phyloP scores from a whole-genome alignment of 2,888 invertebrate genomes.

The Nomada flava region DNA sequence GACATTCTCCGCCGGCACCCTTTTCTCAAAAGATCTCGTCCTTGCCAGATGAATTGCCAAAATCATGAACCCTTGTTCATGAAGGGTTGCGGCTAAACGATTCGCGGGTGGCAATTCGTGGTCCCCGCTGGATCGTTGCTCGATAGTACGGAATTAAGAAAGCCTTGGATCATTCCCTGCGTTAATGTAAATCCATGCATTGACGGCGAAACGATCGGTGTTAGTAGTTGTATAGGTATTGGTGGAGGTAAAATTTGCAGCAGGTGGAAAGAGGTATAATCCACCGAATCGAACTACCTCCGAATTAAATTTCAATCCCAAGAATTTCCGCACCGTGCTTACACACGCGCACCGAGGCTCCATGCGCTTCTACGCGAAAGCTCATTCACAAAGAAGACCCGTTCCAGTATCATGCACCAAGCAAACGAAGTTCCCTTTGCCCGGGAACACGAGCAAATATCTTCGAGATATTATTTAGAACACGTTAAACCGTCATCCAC shows the following conservation, averaged over 20 bases:
- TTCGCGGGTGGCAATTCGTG: slow-evolving; percentile 13
- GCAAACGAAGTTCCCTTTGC: slow-evolving; percentile 8
- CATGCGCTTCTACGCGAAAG: not conserved
- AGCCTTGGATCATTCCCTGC: no score
- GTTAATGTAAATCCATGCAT: no score
- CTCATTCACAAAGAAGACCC: not conserved
- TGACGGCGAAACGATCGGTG: no score
- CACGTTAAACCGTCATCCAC: slow-evolving; percentile 4
- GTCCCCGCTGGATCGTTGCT: slow-evolving; percentile 2
- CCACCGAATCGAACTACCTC: no score
- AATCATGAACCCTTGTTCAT: no score
- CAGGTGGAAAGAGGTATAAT: no score
- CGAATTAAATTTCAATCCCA: not conserved
- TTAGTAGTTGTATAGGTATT: no score
- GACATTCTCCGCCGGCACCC: slow-evolving; percentile 17
- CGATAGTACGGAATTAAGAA: not conserved
- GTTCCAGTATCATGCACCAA: not conserved
- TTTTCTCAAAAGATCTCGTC: slow-evolving; percentile 14
- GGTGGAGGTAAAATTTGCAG: no score
- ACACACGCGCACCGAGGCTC: not conserved
- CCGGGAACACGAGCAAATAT: slow-evolving; percentile 14
- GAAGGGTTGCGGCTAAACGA: slow-evolving; percentile 27
- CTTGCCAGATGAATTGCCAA: slow-evolving; percentile 47
- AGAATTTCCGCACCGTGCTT: not conserved
- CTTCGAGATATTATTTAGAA: slow-evolving; percentile 32